Percentiles rank a stretch among this genome's conserved stretches.
These are phyloP conservation scores for Athrips mouffetella DNA, from an alignment of 2,888 invertebrate genomes.

Conservation along the genomic window DNA sequence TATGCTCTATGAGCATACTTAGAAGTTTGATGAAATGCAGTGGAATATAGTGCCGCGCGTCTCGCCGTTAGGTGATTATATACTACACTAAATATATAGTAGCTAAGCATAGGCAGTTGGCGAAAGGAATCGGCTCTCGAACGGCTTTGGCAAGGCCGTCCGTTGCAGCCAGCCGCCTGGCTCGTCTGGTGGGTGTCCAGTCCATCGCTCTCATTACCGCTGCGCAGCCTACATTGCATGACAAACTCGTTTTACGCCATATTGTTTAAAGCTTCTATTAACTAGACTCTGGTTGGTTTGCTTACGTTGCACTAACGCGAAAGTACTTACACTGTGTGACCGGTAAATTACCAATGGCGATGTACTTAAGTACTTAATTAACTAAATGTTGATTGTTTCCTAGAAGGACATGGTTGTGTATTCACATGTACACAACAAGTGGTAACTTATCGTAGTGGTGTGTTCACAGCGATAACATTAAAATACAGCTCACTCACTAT, in stretches of 20 bases:
- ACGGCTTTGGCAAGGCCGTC: slow-evolving; percentile 60
- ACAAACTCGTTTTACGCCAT: slow-evolving; percentile 15
- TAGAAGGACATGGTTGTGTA: slow-evolving; percentile 51
- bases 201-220: slow-evolving; percentile 14
- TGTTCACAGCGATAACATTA: slow-evolving; percentile 72
- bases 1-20: too few relatives aligned
- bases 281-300: slow-evolving; percentile 1
- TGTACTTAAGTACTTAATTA: slow-evolving; percentile 39
- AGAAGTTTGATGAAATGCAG: too few relatives aligned
- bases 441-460: slow-evolving; percentile 62
- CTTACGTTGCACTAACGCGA: background rate
- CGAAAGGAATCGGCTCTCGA: slow-evolving; percentile 55
- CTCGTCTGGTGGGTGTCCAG: slow-evolving; percentile 28
- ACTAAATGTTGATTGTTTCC: slow-evolving; percentile 49
- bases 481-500: slow-evolving; percentile 63
- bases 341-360: slow-evolving; percentile 16
- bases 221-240: slow-evolving; percentile 8
- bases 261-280: background rate
- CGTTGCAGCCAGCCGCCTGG: slow-evolving; percentile 37
- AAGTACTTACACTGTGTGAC: background rate
- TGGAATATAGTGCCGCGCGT: too few relatives aligned
- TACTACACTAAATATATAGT: slow-evolving; percentile 6
- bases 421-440: slow-evolving; percentile 61
- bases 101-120: slow-evolving; percentile 30
- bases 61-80: slow-evolving; percentile 1